Conservation (phyloP, 1,140 invertebrate species). For the Chionoecetes opilio region DNA sequence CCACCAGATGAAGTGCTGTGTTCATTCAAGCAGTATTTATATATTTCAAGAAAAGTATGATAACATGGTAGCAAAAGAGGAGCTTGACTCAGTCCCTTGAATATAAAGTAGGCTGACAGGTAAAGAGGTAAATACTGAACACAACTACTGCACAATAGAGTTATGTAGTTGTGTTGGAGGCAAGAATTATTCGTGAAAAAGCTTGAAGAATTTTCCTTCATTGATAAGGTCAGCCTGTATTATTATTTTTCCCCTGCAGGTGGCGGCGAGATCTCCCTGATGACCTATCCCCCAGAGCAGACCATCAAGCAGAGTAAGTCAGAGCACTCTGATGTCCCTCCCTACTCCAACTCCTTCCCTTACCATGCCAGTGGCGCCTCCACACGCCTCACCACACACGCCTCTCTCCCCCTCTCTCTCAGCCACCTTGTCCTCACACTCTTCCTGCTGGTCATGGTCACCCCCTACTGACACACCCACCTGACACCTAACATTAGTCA, state of each 20-base stretch:
- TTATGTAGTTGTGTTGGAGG: too few relatives aligned
- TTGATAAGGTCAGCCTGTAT: too few relatives aligned
- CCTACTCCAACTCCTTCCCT: slow-evolving; percentile 12
- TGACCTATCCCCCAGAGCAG: slow-evolving; percentile 90
- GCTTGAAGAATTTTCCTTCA: too few relatives aligned
- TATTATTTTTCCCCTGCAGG: neutral
- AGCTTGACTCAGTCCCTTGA: too few relatives aligned
- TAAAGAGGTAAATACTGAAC: too few relatives aligned
- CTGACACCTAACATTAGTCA: neutral
- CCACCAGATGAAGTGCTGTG: too few relatives aligned
- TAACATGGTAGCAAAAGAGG: too few relatives aligned
- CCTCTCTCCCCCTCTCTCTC: neutral
- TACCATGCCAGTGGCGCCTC: neutral
- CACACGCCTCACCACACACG: neutral
- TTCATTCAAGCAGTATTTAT: too few relatives aligned
- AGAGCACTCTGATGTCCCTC: slow-evolving; percentile 66
- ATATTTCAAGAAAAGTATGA: too few relatives aligned
- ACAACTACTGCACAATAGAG: too few relatives aligned
- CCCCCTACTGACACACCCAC: neutral
- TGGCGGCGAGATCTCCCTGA: slow-evolving; percentile 86
- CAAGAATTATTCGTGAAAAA: too few relatives aligned
- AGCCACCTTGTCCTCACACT: neutral
- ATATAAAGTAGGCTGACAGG: too few relatives aligned
- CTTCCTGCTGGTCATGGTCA: neutral
- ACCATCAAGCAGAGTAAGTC: slow-evolving; percentile 92